phyloP scores from a whole-genome alignment of 1,140 invertebrate genomes.

The Drosophila micromelanica region DNA sequence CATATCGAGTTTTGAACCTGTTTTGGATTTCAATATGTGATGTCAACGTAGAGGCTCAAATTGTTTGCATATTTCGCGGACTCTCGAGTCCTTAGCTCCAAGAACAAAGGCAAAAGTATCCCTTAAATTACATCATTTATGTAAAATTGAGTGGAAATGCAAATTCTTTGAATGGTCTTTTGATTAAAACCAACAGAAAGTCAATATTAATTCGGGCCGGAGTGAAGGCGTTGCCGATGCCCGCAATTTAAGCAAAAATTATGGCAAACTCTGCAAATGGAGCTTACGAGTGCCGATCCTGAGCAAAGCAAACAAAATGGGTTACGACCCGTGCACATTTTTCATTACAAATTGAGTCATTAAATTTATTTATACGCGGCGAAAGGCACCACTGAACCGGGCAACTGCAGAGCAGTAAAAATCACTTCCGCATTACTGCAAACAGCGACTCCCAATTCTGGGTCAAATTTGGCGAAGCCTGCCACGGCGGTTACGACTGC shows the following conservation, averaged over 20 bases:
- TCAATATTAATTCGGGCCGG: conserved; percentile 34
- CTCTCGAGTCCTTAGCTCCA: conserved; percentile 20
- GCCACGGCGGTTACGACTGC: neutral
- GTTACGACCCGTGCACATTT: conserved; percentile 54
- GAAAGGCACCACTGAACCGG: conserved; percentile 55
- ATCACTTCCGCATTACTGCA: conserved; percentile 71
- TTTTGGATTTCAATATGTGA: conserved; percentile 35
- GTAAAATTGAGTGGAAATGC: conserved; percentile 55
- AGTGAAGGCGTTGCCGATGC: conserved; percentile 26
- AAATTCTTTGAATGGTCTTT: conserved; percentile 54
- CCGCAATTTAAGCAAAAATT: conserved; percentile 70
- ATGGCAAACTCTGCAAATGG: conserved; percentile 60
- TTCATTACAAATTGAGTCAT: conserved; percentile 83
- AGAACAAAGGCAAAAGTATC: conserved; percentile 44
- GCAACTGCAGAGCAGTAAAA: conserved; percentile 51
- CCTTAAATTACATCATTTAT: conserved; percentile 72
- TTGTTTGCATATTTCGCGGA: conserved; percentile 38
- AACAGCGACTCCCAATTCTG: conserved; percentile 68
- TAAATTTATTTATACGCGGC: conserved; percentile 81
- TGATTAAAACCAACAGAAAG: conserved; percentile 64
- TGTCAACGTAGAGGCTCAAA: conserved; percentile 46
- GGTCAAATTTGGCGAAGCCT: conserved; percentile 61
- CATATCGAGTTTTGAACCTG: conserved; percentile 52
- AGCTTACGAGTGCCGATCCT: conserved; percentile 43
- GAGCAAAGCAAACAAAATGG: conserved; percentile 50